Conservation (phyloP, 2,888 invertebrate genomes). For the Trimorus sp. region DNA sequence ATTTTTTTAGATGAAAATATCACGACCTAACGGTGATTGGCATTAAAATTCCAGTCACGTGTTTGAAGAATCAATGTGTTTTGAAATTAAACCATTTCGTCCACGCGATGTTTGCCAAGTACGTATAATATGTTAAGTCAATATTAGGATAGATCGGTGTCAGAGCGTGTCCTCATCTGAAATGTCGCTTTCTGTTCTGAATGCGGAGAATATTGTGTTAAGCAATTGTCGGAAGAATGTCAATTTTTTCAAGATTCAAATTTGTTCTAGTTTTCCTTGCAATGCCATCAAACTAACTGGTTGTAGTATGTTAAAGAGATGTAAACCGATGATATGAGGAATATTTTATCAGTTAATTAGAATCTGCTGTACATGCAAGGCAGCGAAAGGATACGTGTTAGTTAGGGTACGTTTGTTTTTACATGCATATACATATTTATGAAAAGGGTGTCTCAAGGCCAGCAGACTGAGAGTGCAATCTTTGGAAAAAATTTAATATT, state of each 20-base stretch:
- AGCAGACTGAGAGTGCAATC: constrained; percentile 34
- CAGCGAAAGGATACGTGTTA: constrained; percentile 25
- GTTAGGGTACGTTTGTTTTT: constrained; percentile 36
- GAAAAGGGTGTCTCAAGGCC: constrained; percentile 29
- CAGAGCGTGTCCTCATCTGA: constrained; percentile 10
- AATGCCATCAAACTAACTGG: neutral
- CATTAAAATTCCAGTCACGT: constrained; percentile 19
- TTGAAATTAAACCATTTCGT: constrained; percentile 19
- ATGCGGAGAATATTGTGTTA: constrained; percentile 9
- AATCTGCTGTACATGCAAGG: neutral
- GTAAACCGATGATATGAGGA: constrained; percentile 5
- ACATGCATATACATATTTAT: constrained; percentile 37
- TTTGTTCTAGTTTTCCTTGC: constrained; percentile 5
- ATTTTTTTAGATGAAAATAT: too few relatives aligned
- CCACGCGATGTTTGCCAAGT: constrained; percentile 9
- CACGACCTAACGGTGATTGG: constrained; percentile 22
- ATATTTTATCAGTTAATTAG: constrained; percentile 19
- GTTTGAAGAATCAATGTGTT: neutral
- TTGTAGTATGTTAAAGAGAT: constrained; percentile 8
- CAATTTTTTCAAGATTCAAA: neutral
- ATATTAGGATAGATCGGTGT: constrained; percentile 31
- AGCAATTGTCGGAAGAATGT: constrained; percentile 20
- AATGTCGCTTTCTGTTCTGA: neutral
- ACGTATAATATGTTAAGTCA: constrained; percentile 27
- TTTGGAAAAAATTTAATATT: constrained; percentile 43